Percentiles rank a stretch among this genome's conserved stretches.
These are phyloP conservation scores for Epizoanthus stellaris DNA, from an alignment of 92 coral and sea anemone species.

Conservation along the genomic window DNA sequence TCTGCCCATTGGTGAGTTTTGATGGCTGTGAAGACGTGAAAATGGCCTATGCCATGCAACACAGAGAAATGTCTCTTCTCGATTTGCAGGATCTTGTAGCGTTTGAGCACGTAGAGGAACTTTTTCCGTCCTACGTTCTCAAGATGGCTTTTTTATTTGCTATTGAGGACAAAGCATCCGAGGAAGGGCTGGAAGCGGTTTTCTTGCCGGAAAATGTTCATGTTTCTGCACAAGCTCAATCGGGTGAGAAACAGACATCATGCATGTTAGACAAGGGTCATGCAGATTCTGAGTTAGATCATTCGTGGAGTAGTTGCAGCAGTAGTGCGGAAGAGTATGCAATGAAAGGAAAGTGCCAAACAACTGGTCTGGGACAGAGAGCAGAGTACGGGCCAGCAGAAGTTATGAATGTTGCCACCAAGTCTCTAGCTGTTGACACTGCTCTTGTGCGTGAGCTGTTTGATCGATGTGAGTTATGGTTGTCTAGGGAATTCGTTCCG, in stretches of 20 bases:
- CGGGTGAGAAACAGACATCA: not conserved
- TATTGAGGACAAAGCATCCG: slow-evolving; percentile 52
- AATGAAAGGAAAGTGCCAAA: not conserved
- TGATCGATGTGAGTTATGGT: slow-evolving; percentile 50
- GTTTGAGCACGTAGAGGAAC: slow-evolving; percentile 39
- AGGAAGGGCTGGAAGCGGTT: slow-evolving; percentile 48
- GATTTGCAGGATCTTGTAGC: slow-evolving; percentile 40
- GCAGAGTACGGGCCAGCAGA: slow-evolving; percentile 36
- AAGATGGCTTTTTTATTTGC: slow-evolving; percentile 58
- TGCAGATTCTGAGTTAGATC: not conserved
- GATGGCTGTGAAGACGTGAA: slow-evolving; percentile 40
- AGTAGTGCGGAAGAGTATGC: not conserved
- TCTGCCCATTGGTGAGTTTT: slow-evolving; percentile 57
- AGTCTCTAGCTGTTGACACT: not conserved
- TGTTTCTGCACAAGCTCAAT: not conserved
- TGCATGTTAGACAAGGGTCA: not conserved
- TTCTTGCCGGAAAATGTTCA: slow-evolving; percentile 26
- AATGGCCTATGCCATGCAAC: slow-evolving; percentile 42
- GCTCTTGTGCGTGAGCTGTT: slow-evolving; percentile 25
- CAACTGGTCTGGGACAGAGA: slow-evolving; percentile 9
- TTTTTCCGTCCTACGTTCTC: slow-evolving; percentile 52
- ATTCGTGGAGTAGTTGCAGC: not conserved
- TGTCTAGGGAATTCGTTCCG: slow-evolving; percentile 52
- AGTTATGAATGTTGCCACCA: slow-evolving; percentile 33
- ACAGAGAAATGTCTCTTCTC: slow-evolving; percentile 23